Conservation (phyloP, 1,140 invertebrate species). For the Drosophila gunungcola region DNA sequence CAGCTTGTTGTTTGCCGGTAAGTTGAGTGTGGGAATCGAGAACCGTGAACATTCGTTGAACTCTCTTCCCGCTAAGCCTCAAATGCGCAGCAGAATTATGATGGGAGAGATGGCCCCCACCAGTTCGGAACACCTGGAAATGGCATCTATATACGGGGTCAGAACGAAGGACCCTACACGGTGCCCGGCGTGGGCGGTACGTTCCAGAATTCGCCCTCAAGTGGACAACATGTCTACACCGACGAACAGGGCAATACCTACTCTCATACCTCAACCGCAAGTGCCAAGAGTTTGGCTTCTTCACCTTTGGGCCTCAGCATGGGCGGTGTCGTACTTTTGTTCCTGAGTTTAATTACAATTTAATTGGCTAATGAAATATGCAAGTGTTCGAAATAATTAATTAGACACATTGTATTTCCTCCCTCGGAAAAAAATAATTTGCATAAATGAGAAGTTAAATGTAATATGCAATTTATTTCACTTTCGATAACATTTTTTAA, state of each 20-base stretch:
- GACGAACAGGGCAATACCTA: slow-evolving; percentile 50
- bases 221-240: slow-evolving; percentile 38
- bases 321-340: slow-evolving; percentile 5
- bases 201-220: slow-evolving; percentile 48
- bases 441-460: not conserved
- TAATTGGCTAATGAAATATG: not conserved
- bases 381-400: slow-evolving; percentile 2
- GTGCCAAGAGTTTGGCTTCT: not conserved
- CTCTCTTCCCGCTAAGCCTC: slow-evolving; percentile 21
- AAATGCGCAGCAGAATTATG: slow-evolving; percentile 50
- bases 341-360: slow-evolving; percentile 15
- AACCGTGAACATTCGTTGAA: not conserved
- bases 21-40: slow-evolving; percentile 2
- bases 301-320: slow-evolving; percentile 22
- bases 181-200: slow-evolving; percentile 54
- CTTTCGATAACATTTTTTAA: not conserved
- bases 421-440: not conserved
- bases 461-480: not conserved
- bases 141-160: slow-evolving; percentile 59
- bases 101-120: slow-evolving; percentile 58
- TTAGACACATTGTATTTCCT: not conserved
- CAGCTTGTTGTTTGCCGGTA: slow-evolving; percentile 23
- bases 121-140: slow-evolving; percentile 52
- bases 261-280: not conserved
- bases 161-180: slow-evolving; percentile 57